Base-by-base conservation (phyloP, 2,888 invertebrate species). In the Xestia rhomboidea region DNA sequence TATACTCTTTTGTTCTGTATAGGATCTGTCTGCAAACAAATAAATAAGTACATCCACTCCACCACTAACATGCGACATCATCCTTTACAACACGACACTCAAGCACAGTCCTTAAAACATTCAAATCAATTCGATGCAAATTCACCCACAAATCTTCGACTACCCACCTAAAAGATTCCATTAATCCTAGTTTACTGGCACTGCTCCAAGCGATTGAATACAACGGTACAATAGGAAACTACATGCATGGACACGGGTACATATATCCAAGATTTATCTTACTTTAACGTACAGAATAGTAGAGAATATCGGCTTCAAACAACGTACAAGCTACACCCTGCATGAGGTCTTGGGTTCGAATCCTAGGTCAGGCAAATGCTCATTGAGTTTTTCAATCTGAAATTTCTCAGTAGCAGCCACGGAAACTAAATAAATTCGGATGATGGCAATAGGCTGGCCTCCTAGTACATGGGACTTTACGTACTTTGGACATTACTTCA, bases 121-220 rank as follows among this genome's bases (percentile, higher is more conserved):
- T 62, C n/a, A 67, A 72, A 73, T 57, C 69, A 73, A 76, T 73
- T 68, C 72, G 74, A 72, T 68, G 79, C 60, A 71, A 78, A 79
- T 71, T 69, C 34, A 63, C 4, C 38, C 41, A 71, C 62, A 72
- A 66, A 73, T 74, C 70, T 66, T 64, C 70, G 68, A 75, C 30
- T 64, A 71, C 44, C 63, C 34, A 38, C 41, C 66, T 77, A 67
- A 77, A 82, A 86, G 64, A 68, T 54, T 64, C 51, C 73, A 84
- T 82, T 78, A 70, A 84, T 79, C 63, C 67, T 79, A 24, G 51
- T 74, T 74, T 73, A 62, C 74, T 85, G 82, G 85, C 85, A 78
- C 57, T 38, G 41, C 57, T 82, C 85, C 85, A 85, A 71, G 15
- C 41, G 49, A 49, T 51, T 30, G 60, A 70, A 80, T 83, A 46